phyloP scores from a whole-genome alignment of 2,797 vertebrate species.

The Selene dorsalis region DNA sequence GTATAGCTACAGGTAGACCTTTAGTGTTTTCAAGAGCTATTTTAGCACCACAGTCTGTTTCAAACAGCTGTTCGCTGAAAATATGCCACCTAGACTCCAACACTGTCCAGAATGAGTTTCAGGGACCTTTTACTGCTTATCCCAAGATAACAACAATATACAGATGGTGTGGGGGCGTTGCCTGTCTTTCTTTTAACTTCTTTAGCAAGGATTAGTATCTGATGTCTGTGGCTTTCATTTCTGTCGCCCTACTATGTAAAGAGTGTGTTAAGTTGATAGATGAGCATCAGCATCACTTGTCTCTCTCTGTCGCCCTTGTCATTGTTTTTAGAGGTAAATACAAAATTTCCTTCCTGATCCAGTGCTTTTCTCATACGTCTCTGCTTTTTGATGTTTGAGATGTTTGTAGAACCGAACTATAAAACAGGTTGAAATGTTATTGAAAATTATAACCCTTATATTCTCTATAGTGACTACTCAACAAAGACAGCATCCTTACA shows the following conservation, averaged over 20 bases:
- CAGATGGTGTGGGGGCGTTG: neutral
- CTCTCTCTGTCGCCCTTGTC: conserved; percentile 2
- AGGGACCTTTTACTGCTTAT: conserved; percentile 14
- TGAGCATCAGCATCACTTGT: conserved; percentile 11
- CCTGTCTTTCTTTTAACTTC: neutral
- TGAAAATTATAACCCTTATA: conserved; percentile 48
- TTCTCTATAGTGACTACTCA: conserved; percentile 58
- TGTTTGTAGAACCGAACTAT: conserved; percentile 41
- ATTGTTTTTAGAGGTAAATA: conserved; percentile 43
- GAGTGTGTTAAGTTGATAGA: conserved; percentile 12
- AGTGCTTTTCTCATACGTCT: conserved; percentile 75
- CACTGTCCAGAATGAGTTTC: conserved; percentile 8
- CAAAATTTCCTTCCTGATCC: conserved; percentile 70
- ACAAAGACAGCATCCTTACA: conserved; percentile 60
- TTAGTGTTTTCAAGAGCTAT: conserved; percentile 31
- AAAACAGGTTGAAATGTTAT: conserved; percentile 32
- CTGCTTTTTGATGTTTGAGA: conserved; percentile 47
- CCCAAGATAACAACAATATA: neutral
- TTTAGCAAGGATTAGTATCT: neutral
- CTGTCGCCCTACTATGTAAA: conserved; percentile 1
- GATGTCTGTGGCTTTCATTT: conserved; percentile 23
- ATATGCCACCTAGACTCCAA: conserved; percentile 13
- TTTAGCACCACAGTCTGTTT: conserved; percentile 58
- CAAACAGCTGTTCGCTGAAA: conserved; percentile 9
- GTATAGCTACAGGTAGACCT: conserved; percentile 24